Evolutionary conservation across 2,797 vertebrate genomes (phyloP), one percentile per base, ranked within the genome.

Genomic region (Chelmon rostratus): DNA sequence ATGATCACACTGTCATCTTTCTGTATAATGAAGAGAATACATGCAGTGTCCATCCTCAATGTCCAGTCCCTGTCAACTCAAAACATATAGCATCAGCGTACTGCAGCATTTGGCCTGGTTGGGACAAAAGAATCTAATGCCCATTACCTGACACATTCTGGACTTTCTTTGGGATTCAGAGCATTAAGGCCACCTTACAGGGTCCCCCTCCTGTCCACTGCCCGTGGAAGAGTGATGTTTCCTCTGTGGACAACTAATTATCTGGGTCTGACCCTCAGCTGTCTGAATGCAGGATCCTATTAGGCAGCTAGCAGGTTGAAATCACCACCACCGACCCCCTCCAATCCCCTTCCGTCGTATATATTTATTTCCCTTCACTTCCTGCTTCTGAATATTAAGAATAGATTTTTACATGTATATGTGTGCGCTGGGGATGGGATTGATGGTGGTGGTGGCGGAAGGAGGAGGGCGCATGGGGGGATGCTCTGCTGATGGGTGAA

Each of bases 351-450:
- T 87, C 95, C 75, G n/a, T 88, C 74, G 86, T 91, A 93, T 94
- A 92, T 93, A 93, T 94, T 93, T 93, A 93, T 93, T 93, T 92
- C 90, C 82, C 89, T 84, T 90, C 96, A 97, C 96, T 97, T 97
- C 96, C 96, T 94, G 95, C 96, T 95, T 97, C 96, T 98, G 97
- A 98, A 98, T 98, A 99, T 98, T 97, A 97, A 99, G 97, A 98
- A 97, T 97, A 97, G 97, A 97, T 97, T 98, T 98, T 98, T 97
- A 97, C 96, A 97, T 97, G 97, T 97, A 92, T 93, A 97, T 97
- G 96, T 97, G 96, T 95, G 87, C 58, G 31, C 83, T 65, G 77
- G 78, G 86, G 92, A 92, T 92, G 90, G 90, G 92, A 90, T 93
- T 90, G 92, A 91, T 90, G 88, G 86, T 91, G 82, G 82, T 78